These are phyloP conservation scores for Drosophila merina DNA, from an alignment of 2,888 invertebrate genomes.

Conservation along the genomic window DNA sequence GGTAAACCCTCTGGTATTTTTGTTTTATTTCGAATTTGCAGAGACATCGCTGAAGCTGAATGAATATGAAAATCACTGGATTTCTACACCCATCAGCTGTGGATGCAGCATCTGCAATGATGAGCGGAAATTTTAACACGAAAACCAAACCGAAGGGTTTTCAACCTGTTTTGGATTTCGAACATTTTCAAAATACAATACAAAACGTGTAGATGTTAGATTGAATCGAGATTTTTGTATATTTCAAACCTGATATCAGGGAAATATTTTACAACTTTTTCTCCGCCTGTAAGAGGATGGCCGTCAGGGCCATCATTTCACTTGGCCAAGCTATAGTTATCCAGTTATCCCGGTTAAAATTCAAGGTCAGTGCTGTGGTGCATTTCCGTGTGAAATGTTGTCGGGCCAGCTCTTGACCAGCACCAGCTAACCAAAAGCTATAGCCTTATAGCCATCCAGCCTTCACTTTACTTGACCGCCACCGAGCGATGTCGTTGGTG, in stretches of 20 bases:
- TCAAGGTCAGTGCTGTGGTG: constrained; percentile 66
- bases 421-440: constrained; percentile 28
- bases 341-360: constrained; percentile 61
- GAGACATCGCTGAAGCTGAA: constrained; percentile 43
- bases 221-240: too few relatives aligned
- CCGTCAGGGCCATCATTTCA: constrained; percentile 77
- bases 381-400: constrained; percentile 76
- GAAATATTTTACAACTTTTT: neutral
- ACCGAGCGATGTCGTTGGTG: constrained; percentile 7
- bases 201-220: neutral
- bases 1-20: constrained; percentile 53
- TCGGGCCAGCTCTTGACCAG: constrained; percentile 48
- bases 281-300: constrained; percentile 37
- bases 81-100: constrained; percentile 58
- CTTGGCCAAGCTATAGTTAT: constrained; percentile 51
- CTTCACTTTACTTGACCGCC: constrained; percentile 45
- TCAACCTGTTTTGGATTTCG: neutral
- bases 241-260: neutral
- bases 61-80: constrained; percentile 74
- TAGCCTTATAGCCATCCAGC: constrained; percentile 19
- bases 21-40: constrained; percentile 64
- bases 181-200: neutral
- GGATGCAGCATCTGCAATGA: constrained; percentile 45
- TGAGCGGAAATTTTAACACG: constrained; percentile 47
- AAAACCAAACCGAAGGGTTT: neutral